A percentile compares a stretch with the other conserved stretches of the same genome.
Evolutionary conservation across 2,797 vertebrate genomes (phyloP).

Genomic region (Manis crassicaudata): DNA sequence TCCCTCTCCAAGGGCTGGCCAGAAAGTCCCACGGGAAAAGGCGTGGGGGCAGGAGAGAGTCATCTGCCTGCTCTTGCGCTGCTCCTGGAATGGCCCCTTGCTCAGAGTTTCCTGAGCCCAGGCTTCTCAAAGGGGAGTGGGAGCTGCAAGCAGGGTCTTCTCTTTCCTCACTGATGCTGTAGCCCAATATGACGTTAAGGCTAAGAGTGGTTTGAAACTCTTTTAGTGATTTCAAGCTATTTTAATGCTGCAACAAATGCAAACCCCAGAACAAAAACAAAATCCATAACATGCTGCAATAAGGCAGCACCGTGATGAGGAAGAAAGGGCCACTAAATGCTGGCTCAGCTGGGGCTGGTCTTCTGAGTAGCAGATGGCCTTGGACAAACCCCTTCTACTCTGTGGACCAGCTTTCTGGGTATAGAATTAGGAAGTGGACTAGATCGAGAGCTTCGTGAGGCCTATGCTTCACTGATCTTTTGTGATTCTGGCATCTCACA

Average conservation of each 20-base stretch:
- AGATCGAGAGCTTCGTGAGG: neutral
- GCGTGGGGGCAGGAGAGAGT: neutral
- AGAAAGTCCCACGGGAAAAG: neutral
- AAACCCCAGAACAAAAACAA: neutral
- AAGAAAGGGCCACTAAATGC: neutral
- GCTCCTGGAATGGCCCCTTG: neutral
- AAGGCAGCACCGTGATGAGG: neutral
- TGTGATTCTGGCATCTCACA: neutral
- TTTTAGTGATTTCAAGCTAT: neutral
- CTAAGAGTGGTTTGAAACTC: neutral
- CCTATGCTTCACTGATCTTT: neutral
- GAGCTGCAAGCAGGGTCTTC: neutral
- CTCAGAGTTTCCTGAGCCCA: neutral
- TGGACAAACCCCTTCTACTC: neutral
- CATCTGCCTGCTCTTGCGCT: neutral
- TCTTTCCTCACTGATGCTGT: neutral
- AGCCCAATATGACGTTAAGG: neutral
- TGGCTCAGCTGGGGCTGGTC: neutral
- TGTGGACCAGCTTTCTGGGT: neutral
- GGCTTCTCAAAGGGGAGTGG: neutral
- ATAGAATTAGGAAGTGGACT: neutral
- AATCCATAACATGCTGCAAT: neutral
- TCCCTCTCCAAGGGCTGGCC: neutral
- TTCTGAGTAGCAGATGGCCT: neutral
- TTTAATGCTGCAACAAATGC: neutral